phyloP scores from a whole-genome alignment of 2,113 vertebrate species.

The Phocoena phocoena region DNA sequence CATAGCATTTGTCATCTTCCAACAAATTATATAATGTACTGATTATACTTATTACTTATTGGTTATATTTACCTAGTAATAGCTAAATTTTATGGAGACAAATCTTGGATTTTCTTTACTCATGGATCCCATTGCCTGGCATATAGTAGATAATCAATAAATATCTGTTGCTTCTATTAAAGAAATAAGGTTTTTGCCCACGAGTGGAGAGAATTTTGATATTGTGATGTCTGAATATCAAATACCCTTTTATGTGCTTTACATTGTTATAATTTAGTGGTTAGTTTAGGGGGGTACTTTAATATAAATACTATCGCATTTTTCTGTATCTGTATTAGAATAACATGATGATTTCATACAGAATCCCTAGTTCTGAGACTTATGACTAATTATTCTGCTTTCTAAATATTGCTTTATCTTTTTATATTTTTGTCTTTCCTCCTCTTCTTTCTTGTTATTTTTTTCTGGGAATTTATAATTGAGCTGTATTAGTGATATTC shows the following conservation, averaged over 20 bases:
- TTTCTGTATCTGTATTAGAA: not conserved
- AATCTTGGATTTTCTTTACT: not conserved
- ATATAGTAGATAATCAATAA: not conserved
- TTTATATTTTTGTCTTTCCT: not conserved
- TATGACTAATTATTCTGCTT: constrained; percentile 10
- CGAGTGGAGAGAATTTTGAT: not conserved
- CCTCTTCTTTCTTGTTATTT: not conserved
- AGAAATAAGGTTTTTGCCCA: not conserved
- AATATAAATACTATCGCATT: constrained; percentile 13
- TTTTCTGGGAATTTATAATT: not conserved
- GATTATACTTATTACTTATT: not conserved
- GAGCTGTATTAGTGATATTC: not conserved
- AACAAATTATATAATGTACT: not conserved
- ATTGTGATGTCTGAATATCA: not conserved
- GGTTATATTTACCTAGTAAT: not conserved
- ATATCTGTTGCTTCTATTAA: not conserved
- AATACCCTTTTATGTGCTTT: constrained; percentile 1
- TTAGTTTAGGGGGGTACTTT: not conserved
- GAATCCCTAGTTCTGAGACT: constrained; percentile 22
- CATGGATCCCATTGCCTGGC: not conserved
- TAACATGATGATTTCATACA: not conserved
- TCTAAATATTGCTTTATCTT: not conserved
- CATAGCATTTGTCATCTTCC: not conserved
- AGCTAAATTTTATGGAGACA: not conserved
- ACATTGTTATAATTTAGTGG: not conserved